Evolutionary conservation across 2,113 vertebrate genomes (phyloP).

Genomic region (Perca fluviatilis): DNA sequence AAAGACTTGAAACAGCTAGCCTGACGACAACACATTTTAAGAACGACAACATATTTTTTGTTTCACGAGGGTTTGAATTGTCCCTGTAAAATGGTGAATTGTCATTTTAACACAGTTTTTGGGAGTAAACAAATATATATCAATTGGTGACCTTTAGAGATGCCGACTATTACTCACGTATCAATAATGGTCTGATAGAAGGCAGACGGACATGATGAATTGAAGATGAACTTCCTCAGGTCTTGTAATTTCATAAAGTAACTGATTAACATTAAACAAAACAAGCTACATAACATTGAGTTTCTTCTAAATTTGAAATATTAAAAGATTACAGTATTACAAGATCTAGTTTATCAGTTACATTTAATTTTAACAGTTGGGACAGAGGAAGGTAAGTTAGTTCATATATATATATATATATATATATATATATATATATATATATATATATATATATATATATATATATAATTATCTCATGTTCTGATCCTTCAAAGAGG

Average conservation of each 20-base stretch:
- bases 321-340: not conserved
- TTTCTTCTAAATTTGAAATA: not conserved
- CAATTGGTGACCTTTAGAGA: no score
- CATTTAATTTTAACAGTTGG: not conserved
- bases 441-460: no score
- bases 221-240: not conserved
- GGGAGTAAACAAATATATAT: no score
- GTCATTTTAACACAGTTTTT: no score
- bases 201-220: not conserved
- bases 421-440: no score
- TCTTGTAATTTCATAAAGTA: constrained; percentile 1
- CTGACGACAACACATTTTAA: no score
- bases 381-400: not conserved
- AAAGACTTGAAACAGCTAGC: no score
- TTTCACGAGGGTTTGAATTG: no score
- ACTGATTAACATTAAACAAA: constrained; percentile 40
- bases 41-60: no score
- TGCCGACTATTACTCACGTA: no score
- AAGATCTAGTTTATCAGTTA: not conserved
- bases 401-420: no score
- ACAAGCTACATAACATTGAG: not conserved
- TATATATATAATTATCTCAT: not conserved
- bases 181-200: not conserved
- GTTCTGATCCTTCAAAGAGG: not conserved
- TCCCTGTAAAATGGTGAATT: no score